Evolutionary conservation across 2,113 vertebrate genomes (phyloP), one percentile per base, ranked within the genome.

Genomic region (Turnix velox): DNA sequence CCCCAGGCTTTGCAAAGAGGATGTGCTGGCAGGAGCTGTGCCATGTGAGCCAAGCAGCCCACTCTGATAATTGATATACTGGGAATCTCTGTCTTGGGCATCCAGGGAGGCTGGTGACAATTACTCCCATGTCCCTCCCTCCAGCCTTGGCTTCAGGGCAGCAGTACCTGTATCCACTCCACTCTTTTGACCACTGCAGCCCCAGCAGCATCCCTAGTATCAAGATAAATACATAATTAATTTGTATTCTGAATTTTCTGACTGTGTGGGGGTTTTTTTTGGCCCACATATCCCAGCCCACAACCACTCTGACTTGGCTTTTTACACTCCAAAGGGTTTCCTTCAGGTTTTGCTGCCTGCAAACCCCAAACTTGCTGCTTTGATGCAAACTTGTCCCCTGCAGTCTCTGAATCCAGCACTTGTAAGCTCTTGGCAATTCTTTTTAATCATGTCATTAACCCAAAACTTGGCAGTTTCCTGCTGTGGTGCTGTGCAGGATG

Each of bases 1-100:
- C n/a, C 79, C 72, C 1, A 0, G 35, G 79, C 74, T 80, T 63
- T 27, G 69, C 63, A 48, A 48, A 54, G 57, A 12, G 2, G 2
- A 40, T 49, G 39, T 18, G 23, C 73, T 63, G 78, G 68, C 62
- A 55, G 68, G 62, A 87, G 67, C 11, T 72, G 43, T 35, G 75
- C 6, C 0, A 0, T 31, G 61, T 3, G 82, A 75, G 31, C 9
- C 0, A 0, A 66, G 31, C 2, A 2, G n/a, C 52, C 61, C 66
- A 71, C 61, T n/a, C 69, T 30, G 1, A 0, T 0, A 8, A 19
- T 2, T 82, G 87, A 24, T 45, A 7, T 71, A 4, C 51, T 78
- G 77, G 62, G 69, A 76, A 83, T 79, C 46, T 68, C 61, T n/a
- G 35, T 55, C 45, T 23, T 0, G 22, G 35, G 45, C 67, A 11